A percentile compares a stretch with the other conserved stretches of the same genome.
phyloP scores from a whole-genome alignment of 2,888 invertebrate species.

The Melieria crassipennis region DNA sequence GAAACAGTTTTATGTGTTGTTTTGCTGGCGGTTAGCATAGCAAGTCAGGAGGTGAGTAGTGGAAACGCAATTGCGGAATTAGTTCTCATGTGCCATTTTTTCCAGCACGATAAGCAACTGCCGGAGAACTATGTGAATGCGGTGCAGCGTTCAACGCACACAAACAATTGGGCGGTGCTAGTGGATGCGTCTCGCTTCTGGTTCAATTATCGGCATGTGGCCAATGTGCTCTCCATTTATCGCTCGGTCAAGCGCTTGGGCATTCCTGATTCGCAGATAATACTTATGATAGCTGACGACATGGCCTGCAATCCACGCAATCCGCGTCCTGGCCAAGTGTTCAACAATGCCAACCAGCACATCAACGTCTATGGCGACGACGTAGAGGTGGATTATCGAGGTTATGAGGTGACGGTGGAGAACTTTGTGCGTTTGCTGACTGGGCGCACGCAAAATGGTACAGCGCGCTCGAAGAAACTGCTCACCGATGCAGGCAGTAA shows the following conservation, averaged over 20 bases:
- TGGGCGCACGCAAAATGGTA: slow-evolving; percentile 90
- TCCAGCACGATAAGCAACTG: slow-evolving; percentile 33
- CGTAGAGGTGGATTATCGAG: slow-evolving; percentile 98
- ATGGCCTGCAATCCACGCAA: slow-evolving; percentile 99
- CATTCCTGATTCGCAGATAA: slow-evolving; percentile 99
- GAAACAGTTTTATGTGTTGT: background rate
- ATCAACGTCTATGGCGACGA: slow-evolving; percentile 99
- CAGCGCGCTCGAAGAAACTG: slow-evolving; percentile 93
- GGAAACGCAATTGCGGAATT: slow-evolving; percentile 49
- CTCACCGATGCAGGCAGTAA: slow-evolving; percentile 97
- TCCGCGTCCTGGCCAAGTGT: slow-evolving; percentile 96
- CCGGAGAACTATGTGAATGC: slow-evolving; percentile 60
- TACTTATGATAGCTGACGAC: slow-evolving; percentile 99
- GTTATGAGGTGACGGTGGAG: slow-evolving; percentile 96
- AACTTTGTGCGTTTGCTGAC: slow-evolving; percentile 97
- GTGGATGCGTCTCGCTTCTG: slow-evolving; percentile 99
- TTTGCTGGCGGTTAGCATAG: background rate
- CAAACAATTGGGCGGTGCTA: slow-evolving; percentile 99
- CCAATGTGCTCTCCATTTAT: slow-evolving; percentile 98
- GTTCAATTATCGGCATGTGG: slow-evolving; percentile 99
- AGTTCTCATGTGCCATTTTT: too few relatives aligned
- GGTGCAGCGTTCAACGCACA: slow-evolving; percentile 71
- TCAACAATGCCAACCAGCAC: slow-evolving; percentile 97
- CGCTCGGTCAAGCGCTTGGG: slow-evolving; percentile 97
- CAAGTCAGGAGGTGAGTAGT: slow-evolving; percentile 10